Evolutionary conservation across 1,140 invertebrate genomes (phyloP), one percentile per base, ranked within the genome.

Genomic region (Arctopsyche grandis): DNA sequence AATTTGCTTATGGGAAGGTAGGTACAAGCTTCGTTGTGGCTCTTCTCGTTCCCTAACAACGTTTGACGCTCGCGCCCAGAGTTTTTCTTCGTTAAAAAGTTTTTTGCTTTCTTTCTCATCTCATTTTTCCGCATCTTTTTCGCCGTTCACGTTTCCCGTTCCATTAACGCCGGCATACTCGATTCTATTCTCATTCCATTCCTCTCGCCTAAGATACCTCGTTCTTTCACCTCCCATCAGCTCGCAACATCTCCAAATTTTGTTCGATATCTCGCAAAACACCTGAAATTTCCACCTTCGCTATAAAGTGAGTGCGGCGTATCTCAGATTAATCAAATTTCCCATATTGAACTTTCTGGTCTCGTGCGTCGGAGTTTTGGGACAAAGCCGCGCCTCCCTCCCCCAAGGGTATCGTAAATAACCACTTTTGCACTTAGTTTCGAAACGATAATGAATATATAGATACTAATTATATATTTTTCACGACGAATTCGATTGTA

Each of bases 1-100:
- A 79, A 79, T 79, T 79, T 56, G 56, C 78, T 46, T 70, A 79
- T 66, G 19, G 63, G n/a, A n/a, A n/a, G n/a, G n/a, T n/a, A 24
- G 21, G 58, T 22, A 19, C 58, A 38, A 1, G 70, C n/a, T 70
- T 74, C 71, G 29, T 38, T 38, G 29, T 38, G 71, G 24, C 24
- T 22, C 69, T n/a, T 14, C 44, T 74, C 71, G 71, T 48, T 43
- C 21, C 44, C 10, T 74, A 74, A 74, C 71, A 74, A 74, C 44
- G 38, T 74, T 56, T 74, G 71, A 74, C 24, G 43, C 69, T 46
- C 9, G 44, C 38, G 38, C 52, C 14, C 19, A 5, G 69, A 71
- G 69, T 74, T 74, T 74, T 74, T 56, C 48, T 74, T 56, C 44
- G 44, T 74, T 56, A 74, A 66, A 74, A 74, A 74, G 71, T 74